Evolutionary conservation across 2,888 invertebrate genomes (phyloP), one percentile per base, ranked within the genome.

Genomic region (Cepaea hortensis): DNA sequence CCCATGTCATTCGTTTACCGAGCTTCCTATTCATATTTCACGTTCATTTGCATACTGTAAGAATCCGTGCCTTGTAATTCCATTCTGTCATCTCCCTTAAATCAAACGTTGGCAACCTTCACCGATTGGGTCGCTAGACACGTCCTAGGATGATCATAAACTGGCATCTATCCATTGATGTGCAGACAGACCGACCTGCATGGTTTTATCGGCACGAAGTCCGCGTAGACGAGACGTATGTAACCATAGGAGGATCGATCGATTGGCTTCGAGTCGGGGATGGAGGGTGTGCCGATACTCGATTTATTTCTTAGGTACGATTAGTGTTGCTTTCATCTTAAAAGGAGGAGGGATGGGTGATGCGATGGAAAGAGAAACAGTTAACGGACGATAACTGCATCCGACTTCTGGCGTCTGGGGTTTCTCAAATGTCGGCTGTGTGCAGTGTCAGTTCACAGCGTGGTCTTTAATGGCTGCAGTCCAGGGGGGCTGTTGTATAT

Each of bases 141-240:
- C 72, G 72, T 73, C 1, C 72, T 82, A 23, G 20, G 11, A 73
- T 20, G 61, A 73, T 73, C 79, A 79, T 62, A 79, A 79, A 79
- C 20, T 23, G n/a, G 62, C 35, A 61, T 79, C 79, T 55, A 35
- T 62, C 23, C 62, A 79, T 18, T 6, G 79, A 79, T 62, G 62
- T 62, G 23, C 79, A 35, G 46, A 23, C 79, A 79, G 4, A 18
- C 62, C 62, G 62, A 79, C 79, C 62, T 62, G 62, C 62, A 1
- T 35, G 15, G 18, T 61, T 35, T 23, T 3, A 11, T 3, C 15
- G 11, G 35, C 79, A 79, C 79, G 79, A 15, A 79, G 15, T 62
- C 79, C 11, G 62, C 15, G 62, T 35, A 79, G 62, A 62, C 79
- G 79, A 79, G 79, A 62, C 62, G 35, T 18, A 13, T 35, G 62